A percentile compares a stretch with the other conserved stretches of the same genome.
phyloP scores from a whole-genome alignment of 1,140 invertebrate species.

The Lepidurus arcticus region DNA sequence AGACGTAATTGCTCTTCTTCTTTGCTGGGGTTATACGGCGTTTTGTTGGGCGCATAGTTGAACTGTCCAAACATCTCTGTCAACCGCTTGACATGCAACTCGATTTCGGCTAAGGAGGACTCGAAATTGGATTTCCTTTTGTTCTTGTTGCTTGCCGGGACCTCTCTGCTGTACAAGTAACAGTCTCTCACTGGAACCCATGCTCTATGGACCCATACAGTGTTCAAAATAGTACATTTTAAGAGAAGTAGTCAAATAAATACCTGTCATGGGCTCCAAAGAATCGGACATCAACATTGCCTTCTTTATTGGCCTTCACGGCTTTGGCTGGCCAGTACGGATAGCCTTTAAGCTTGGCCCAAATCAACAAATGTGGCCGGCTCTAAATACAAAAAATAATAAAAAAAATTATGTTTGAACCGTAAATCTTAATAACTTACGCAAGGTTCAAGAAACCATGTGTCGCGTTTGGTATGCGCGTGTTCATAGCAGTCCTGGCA shows the following conservation, averaged over 20 bases:
- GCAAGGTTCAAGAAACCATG: conserved; percentile 89
- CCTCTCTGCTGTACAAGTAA: conserved; percentile 62
- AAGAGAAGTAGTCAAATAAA: neutral
- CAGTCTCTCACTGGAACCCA: conserved; percentile 81
- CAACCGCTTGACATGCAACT: conserved; percentile 66
- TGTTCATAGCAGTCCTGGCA: conserved; percentile 86
- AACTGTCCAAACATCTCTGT: conserved; percentile 68
- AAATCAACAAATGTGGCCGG: conserved; percentile 74
- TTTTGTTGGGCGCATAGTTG: conserved; percentile 65
- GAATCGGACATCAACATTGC: conserved; percentile 80
- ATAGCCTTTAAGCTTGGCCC: conserved; percentile 90
- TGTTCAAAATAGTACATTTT: neutral
- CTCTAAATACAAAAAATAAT: conserved; percentile 41
- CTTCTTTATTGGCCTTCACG: conserved; percentile 61
- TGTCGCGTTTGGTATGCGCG: conserved; percentile 68
- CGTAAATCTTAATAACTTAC: conserved; percentile 47
- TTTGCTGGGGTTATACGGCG: conserved; percentile 60
- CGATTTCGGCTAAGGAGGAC: conserved; percentile 62
- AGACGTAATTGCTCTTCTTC: conserved; percentile 56
- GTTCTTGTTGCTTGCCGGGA: conserved; percentile 54
- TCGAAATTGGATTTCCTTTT: conserved; percentile 59
- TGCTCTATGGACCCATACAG: conserved; percentile 47
- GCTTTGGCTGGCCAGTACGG: conserved; percentile 93
- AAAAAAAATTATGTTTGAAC: neutral
- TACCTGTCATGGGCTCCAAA: conserved; percentile 80